Evolutionary conservation across 1,140 invertebrate genomes (phyloP).

Genomic region (Drosophila subpulchrella): DNA sequence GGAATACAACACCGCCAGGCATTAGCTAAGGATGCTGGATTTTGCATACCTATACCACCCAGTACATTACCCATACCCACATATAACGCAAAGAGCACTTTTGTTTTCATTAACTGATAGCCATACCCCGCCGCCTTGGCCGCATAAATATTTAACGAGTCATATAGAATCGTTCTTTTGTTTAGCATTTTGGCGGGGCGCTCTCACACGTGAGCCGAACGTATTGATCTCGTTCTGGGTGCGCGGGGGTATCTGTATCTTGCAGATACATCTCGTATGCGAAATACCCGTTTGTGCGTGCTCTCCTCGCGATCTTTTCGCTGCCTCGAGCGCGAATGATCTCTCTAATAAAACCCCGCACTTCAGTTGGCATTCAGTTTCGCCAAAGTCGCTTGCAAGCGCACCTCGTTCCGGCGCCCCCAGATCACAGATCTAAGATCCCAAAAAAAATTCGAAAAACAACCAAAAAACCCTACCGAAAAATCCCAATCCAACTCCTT

Average conservation of each 20-base stretch:
- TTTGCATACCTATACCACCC: neutral
- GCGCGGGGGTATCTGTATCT: conserved; percentile 44
- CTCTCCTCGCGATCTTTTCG: conserved; percentile 35
- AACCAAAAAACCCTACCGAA: conserved; percentile 1
- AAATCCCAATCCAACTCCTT: conserved; percentile 1
- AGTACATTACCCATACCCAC: neutral
- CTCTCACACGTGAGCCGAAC: conserved; percentile 74
- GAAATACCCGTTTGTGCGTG: conserved; percentile 77
- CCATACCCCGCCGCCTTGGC: conserved; percentile 4
- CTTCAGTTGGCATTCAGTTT: conserved; percentile 82
- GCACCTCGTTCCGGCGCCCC: conserved; percentile 71
- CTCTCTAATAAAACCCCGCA: conserved; percentile 82
- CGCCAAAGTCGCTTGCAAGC: conserved; percentile 82
- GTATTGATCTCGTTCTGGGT: conserved; percentile 74
- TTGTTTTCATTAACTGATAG: conserved; percentile 67
- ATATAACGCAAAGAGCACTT: conserved; percentile 33
- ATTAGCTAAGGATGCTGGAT: conserved; percentile 47
- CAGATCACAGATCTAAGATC: neutral
- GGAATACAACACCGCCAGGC: conserved; percentile 50
- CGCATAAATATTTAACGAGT: conserved; percentile 76
- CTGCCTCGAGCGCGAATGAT: conserved; percentile 42
- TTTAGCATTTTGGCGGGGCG: conserved; percentile 38
- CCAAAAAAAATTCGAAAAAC: conserved; percentile 6
- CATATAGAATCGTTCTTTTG: conserved; percentile 50
- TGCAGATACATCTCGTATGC: conserved; percentile 75